phyloP scores from a whole-genome alignment of 2,113 vertebrate species.

The Microtus oregoni region DNA sequence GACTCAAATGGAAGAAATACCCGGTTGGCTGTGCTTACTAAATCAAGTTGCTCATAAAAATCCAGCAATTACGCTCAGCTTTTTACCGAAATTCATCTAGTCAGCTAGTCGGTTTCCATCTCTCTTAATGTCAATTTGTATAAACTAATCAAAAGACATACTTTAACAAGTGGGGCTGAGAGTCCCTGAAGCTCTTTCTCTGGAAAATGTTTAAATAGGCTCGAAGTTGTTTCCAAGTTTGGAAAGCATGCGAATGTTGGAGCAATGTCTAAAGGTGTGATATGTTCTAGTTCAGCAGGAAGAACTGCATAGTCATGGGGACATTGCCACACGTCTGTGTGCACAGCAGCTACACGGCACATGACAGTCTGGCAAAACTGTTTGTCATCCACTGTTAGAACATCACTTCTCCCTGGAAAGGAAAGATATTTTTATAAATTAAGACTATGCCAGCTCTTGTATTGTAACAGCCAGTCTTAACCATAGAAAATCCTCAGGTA shows the following conservation, averaged over 20 bases:
- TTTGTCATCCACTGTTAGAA: constrained; percentile 40
- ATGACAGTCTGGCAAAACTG: constrained; percentile 25
- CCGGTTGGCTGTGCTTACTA: constrained; percentile 65
- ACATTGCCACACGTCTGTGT: constrained; percentile 5
- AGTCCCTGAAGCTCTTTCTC: constrained; percentile 60
- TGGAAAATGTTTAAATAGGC: constrained; percentile 71
- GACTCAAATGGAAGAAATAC: constrained; percentile 61
- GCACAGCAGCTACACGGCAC: not conserved
- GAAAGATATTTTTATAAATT: not conserved
- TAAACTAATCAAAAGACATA: constrained; percentile 79
- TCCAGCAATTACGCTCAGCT: constrained; percentile 55
- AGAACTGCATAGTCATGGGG: not conserved
- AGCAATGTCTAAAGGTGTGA: not conserved
- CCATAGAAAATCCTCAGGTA: not conserved
- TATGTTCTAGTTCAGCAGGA: not conserved
- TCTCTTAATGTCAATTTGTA: constrained; percentile 77
- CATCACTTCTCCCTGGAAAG: constrained; percentile 6
- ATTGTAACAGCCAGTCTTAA: not conserved
- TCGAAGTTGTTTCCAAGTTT: constrained; percentile 72
- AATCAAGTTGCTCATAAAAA: constrained; percentile 72
- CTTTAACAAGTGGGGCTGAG: constrained; percentile 74
- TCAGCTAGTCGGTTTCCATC: constrained; percentile 78
- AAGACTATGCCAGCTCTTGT: not conserved
- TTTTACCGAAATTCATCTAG: constrained; percentile 75
- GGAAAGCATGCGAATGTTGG: constrained; percentile 31